A percentile compares a stretch with the other conserved stretches of the same genome.
These are phyloP conservation scores for Cinara cedri DNA, from an alignment of 2,888 invertebrate species.

Conservation along the genomic window DNA sequence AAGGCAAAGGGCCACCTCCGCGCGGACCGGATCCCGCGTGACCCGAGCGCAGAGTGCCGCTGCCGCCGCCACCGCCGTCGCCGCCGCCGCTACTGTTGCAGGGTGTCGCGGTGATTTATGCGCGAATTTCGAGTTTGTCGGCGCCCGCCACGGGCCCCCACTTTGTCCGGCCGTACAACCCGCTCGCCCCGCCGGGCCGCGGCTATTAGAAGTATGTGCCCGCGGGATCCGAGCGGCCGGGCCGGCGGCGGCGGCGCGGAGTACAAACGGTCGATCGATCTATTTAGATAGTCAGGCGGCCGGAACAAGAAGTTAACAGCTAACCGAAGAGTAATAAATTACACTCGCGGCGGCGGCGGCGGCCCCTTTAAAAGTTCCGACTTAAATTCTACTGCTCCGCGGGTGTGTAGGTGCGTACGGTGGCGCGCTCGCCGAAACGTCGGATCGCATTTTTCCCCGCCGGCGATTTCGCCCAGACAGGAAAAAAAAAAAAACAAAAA, in stretches of 20 bases:
- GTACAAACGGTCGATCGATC: constrained; percentile 48
- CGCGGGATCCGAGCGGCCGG: too few species aligned
- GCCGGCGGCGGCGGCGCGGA: not conserved
- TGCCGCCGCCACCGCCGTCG: not conserved
- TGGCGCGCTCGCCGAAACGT: not conserved
- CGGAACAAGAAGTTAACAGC: constrained; percentile 46
- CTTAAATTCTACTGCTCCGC: constrained; percentile 19
- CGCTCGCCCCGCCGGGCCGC: not conserved
- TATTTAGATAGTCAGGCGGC: constrained; percentile 35
- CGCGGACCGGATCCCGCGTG: too few species aligned
- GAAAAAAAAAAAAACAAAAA: too few species aligned
- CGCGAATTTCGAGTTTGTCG: constrained; percentile 23
- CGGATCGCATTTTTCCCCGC: constrained; percentile 26
- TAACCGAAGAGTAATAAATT: constrained; percentile 51
- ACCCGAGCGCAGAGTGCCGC: too few species aligned
- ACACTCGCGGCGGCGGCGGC: not conserved
- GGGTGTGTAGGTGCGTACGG: too few species aligned
- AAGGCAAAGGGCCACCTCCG: too few species aligned
- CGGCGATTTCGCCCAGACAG: not conserved
- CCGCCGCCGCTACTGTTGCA: not conserved
- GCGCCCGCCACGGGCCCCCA: constrained; percentile 24
- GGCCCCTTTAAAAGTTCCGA: constrained; percentile 31
- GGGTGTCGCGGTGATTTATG: constrained; percentile 48
- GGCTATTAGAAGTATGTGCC: too few species aligned
- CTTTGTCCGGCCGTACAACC: constrained; percentile 6